Conservation (phyloP, 1,140 invertebrate species). For the Plutomurus gul region DNA sequence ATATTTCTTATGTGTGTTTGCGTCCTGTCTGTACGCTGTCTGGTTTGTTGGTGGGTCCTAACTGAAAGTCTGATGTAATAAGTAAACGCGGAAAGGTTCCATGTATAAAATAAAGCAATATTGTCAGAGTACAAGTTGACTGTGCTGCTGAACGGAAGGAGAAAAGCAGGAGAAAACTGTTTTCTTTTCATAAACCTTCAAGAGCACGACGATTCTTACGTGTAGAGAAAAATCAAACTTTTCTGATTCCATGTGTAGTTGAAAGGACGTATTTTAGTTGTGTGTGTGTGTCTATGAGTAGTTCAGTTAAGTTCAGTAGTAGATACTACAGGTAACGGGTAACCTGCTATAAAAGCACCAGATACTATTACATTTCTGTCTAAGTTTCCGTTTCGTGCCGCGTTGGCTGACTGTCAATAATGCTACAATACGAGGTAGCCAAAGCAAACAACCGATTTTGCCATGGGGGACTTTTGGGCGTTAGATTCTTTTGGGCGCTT, state of each 20-base stretch:
- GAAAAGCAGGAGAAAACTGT: neutral
- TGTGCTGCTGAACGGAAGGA: too few relatives aligned
- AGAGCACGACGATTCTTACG: too few relatives aligned
- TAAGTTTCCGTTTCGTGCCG: neutral
- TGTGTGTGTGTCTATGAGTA: neutral
- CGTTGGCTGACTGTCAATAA: constrained; percentile 23
- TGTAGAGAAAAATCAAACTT: neutral
- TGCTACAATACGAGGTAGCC: neutral
- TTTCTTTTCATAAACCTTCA: neutral
- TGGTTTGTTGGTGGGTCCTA: too few relatives aligned
- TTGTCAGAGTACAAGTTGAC: too few relatives aligned
- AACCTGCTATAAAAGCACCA: too few relatives aligned
- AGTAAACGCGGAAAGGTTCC: too few relatives aligned
- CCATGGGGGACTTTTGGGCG: too few relatives aligned
- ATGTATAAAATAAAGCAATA: too few relatives aligned
- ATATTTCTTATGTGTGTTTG: too few relatives aligned
- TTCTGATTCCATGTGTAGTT: neutral
- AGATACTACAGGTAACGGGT: neutral
- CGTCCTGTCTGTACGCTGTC: too few relatives aligned
- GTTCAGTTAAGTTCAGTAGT: neutral
- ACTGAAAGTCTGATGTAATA: too few relatives aligned
- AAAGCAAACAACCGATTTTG: neutral
- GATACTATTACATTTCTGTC: neutral
- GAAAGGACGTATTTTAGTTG: neutral
- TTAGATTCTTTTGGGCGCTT: too few relatives aligned